Evolutionary conservation across 2,113 vertebrate genomes (phyloP), one percentile per base, ranked within the genome.

Genomic region (Lampris incognitus): DNA sequence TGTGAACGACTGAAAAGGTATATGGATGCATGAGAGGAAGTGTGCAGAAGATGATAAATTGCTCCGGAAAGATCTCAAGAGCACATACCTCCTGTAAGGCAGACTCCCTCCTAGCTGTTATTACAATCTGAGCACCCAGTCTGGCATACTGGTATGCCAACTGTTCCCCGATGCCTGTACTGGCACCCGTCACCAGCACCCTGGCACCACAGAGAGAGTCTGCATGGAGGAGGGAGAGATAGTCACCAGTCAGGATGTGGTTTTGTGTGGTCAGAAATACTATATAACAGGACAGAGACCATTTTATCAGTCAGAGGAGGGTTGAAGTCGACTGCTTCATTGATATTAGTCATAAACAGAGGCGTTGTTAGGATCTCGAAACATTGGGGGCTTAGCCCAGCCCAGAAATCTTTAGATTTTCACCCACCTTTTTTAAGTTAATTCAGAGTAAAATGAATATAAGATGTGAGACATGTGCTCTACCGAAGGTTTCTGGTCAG

Each of bases 151-250:
- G 92, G 72, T 94, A 95, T 0, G 94, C 95, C 92, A 96, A 94
- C 93, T 97, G 95, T 85, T 95, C 94, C 24, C 94, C 91, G 7
- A 96, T 93, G 38, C 95, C 95, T 65, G 90, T 87, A 57, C 93
- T 95, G 91, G 95, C 94, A 78, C 93, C 92, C 2, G 89, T 94
- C 83, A 94, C 74, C 37, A 95, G 91, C 41, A 95, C 93, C 0
- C 90, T 86, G 68, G 93, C 91, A 59, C 92, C 94, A 41, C 78
- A 67, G 75, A 94, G 87, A 38, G 78, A 86, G 56, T 89, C 95
- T 90, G 71, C 13, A 24, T 44, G 70, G 76, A 74, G 85, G 76
- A 38, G 78, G 69, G 68, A 68, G 72, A 83, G 69, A 67, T 46
- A 59, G 82, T 68, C 61, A 56, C 69, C 37, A 67, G 81, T 81